These are phyloP conservation scores for Protobothrops mucrosquamatus DNA, from an alignment of 2,113 vertebrate species.

Conservation along the genomic window DNA sequence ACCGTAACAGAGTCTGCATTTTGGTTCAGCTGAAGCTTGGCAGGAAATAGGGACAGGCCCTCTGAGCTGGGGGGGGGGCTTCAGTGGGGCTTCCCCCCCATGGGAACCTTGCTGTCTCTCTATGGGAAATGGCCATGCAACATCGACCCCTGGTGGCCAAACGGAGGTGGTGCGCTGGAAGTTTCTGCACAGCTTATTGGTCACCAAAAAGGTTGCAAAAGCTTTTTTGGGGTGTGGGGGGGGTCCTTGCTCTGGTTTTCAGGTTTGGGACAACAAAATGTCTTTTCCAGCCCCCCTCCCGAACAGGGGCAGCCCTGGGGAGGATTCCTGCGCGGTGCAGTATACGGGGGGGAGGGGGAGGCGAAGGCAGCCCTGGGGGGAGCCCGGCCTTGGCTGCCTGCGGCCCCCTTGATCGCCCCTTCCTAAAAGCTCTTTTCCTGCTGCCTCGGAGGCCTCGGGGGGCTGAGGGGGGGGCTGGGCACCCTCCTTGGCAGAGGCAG, in stretches of 20 bases:
- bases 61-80: neutral
- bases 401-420: neutral
- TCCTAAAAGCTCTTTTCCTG: neutral
- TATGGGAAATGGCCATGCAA: neutral
- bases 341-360: fast-evolving
- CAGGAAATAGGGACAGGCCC: neutral
- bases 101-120: neutral
- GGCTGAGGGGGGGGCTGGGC: too few species aligned
- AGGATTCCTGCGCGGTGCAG: neutral
- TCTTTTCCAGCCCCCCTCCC: neutral
- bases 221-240: neutral
- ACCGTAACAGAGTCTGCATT: neutral
- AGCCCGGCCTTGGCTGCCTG: neutral
- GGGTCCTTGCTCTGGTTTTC: too few species aligned
- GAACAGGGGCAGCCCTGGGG: neutral
- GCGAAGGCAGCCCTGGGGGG: neutral
- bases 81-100: too few species aligned
- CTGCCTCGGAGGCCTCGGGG: neutral
- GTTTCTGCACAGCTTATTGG: neutral
- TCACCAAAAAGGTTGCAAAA: neutral
- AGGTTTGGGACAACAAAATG: too few species aligned
- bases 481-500: neutral
- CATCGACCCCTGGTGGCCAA: neutral
- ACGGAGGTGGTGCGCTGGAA: fast-evolving
- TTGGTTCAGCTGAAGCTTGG: neutral